A percentile compares a stretch with the other conserved stretches of the same genome.
Conservation (phyloP, 2,888 invertebrate genomes). For the Allolobophora icterica region DNA sequence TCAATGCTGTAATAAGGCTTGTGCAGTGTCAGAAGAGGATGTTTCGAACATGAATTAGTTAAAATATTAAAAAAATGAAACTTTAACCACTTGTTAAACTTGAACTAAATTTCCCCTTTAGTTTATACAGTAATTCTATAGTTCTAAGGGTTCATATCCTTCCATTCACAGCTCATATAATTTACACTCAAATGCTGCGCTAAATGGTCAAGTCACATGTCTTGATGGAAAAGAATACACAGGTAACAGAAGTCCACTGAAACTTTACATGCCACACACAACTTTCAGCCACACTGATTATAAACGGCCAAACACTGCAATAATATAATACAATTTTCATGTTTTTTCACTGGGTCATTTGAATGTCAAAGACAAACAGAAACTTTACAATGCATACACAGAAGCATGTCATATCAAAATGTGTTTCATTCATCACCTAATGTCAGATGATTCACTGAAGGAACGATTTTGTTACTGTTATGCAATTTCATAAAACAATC, state of each 20-base stretch:
- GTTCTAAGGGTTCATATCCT: too few species aligned
- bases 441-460: neutral
- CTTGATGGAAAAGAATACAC: neutral
- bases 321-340: constrained; percentile 17
- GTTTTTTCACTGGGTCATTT: constrained; percentile 15
- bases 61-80: too few species aligned
- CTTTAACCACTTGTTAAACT: too few species aligned
- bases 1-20: too few species aligned
- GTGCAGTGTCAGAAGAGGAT: too few species aligned
- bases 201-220: too few species aligned
- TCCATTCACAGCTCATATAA: too few species aligned
- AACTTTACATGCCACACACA: neutral
- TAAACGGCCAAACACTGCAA: neutral
- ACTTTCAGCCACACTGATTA: neutral
- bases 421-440: neutral
- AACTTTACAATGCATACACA: neutral
- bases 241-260: neutral
- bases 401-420: neutral
- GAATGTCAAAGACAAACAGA: constrained; percentile 4
- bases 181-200: too few species aligned
- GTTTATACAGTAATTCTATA: too few species aligned
- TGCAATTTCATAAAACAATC: neutral
- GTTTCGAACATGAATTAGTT: too few species aligned
- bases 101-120: too few species aligned
- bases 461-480: neutral